Evolutionary conservation across 2,888 invertebrate genomes (phyloP).

Genomic region (Cephus spinipes): DNA sequence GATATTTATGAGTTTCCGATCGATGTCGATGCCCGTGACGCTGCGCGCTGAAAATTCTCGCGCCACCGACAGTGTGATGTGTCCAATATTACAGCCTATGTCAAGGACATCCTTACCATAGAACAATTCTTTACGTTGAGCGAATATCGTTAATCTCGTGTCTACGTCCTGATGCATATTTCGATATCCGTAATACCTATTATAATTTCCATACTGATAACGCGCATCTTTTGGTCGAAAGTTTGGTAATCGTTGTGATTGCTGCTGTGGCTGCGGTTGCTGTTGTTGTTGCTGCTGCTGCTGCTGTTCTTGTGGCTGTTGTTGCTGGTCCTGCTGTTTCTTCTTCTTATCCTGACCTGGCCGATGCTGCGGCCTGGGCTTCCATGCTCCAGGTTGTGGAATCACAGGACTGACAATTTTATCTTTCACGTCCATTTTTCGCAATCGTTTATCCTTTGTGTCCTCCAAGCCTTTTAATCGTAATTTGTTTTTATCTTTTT

Average conservation of each 20-base stretch:
- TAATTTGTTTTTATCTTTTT: conserved; percentile 54
- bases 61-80: conserved; percentile 91
- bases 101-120: conserved; percentile 92
- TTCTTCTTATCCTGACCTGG: conserved; percentile 65
- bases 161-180: conserved; percentile 87
- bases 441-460: conserved; percentile 61
- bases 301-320: conserved; percentile 21
- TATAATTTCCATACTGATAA: conserved; percentile 97
- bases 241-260: conserved; percentile 67
- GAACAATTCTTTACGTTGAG: conserved; percentile 84
- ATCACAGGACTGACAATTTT: conserved; percentile 94
- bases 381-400: conserved; percentile 90
- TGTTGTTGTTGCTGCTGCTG: conserved; percentile 42
- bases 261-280: conserved; percentile 62
- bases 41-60: conserved; percentile 86
- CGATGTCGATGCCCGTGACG: conserved; percentile 95
- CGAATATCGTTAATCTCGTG: conserved; percentile 84
- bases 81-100: conserved; percentile 98
- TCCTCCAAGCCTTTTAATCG: conserved; percentile 59
- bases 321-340: conserved; percentile 57
- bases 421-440: conserved; percentile 81
- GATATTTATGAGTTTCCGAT: conserved; percentile 83
- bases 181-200: conserved; percentile 95
- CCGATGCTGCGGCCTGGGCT: conserved; percentile 69
- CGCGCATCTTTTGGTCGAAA: conserved; percentile 82